Evolutionary conservation across 1,140 invertebrate genomes (phyloP).

Genomic region (Tribolium madens): DNA sequence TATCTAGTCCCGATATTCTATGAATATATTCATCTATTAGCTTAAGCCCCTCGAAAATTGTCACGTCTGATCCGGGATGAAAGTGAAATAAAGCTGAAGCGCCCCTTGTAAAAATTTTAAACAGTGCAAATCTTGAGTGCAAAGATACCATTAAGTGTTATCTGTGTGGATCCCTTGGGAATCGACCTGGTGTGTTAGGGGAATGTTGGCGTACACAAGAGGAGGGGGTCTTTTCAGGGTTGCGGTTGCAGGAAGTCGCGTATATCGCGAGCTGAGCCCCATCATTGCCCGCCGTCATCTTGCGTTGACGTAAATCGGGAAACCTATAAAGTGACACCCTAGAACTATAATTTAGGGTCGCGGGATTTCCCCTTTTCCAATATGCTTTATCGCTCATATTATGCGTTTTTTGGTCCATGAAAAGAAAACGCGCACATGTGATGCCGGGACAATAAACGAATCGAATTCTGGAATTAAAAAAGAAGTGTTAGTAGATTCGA

Average conservation of each 20-base stretch:
- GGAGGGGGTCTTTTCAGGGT: slow-evolving; percentile 16
- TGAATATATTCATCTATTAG: slow-evolving; percentile 44
- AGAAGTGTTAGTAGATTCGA: neutral
- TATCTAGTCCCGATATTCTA: slow-evolving; percentile 41
- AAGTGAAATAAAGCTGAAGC: slow-evolving; percentile 35
- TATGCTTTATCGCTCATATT: slow-evolving; percentile 53
- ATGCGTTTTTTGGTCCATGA: slow-evolving; percentile 43
- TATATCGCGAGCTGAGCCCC: slow-evolving; percentile 44
- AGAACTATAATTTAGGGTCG: slow-evolving; percentile 56
- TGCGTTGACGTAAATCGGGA: slow-evolving; percentile 58
- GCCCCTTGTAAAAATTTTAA: slow-evolving; percentile 35
- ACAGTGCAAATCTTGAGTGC: slow-evolving; percentile 53
- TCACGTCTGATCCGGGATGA: slow-evolving; percentile 33
- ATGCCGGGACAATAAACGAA: slow-evolving; percentile 11
- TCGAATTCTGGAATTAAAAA: slow-evolving; percentile 34
- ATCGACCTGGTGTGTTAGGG: slow-evolving; percentile 42
- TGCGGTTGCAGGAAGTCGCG: slow-evolving; percentile 44
- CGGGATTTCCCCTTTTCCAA: slow-evolving; percentile 53
- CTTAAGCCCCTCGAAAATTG: slow-evolving; percentile 31
- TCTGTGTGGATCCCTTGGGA: slow-evolving; percentile 49
- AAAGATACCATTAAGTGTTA: slow-evolving; percentile 55
- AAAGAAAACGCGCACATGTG: slow-evolving; percentile 29
- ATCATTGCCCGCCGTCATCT: slow-evolving; percentile 56
- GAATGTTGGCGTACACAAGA: neutral
- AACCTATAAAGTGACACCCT: slow-evolving; percentile 57